Conservation (phyloP, 2,888 invertebrate species). For the Dryococelus australis region DNA sequence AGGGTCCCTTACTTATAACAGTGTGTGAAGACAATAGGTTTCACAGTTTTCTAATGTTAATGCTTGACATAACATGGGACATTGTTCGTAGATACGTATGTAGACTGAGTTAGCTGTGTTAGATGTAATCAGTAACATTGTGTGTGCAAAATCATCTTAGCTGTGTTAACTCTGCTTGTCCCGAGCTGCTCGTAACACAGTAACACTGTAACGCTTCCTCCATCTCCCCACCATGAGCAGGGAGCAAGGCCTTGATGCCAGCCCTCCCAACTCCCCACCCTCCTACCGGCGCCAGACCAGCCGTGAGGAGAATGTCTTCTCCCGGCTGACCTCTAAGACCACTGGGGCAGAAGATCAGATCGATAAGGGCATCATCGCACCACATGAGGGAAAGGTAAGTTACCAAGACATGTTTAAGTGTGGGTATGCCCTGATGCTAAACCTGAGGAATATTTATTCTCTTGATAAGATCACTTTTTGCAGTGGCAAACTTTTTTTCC, state of each 20-base stretch:
- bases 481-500: too few species aligned
- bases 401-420: too few species aligned
- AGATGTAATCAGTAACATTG: not conserved
- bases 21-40: too few species aligned
- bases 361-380: conserved; percentile 62
- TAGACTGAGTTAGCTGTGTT: not conserved
- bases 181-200: not conserved
- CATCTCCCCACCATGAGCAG: conserved; percentile 34
- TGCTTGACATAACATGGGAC: not conserved
- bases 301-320: conserved; percentile 78
- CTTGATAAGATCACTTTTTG: too few species aligned
- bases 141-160: not conserved
- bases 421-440: too few species aligned
- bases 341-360: conserved; percentile 56
- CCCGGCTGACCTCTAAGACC: conserved; percentile 70
- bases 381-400: conserved; percentile 65
- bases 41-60: not conserved
- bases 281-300: conserved; percentile 61
- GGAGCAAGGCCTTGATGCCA: conserved; percentile 51
- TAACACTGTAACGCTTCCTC: not conserved
- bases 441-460: too few species aligned
- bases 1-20: too few species aligned
- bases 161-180: not conserved
- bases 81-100: not conserved
- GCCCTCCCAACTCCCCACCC: conserved; percentile 69